Conservation (phyloP, 2,113 vertebrate genomes). For the Oreochromis spilurus region DNA sequence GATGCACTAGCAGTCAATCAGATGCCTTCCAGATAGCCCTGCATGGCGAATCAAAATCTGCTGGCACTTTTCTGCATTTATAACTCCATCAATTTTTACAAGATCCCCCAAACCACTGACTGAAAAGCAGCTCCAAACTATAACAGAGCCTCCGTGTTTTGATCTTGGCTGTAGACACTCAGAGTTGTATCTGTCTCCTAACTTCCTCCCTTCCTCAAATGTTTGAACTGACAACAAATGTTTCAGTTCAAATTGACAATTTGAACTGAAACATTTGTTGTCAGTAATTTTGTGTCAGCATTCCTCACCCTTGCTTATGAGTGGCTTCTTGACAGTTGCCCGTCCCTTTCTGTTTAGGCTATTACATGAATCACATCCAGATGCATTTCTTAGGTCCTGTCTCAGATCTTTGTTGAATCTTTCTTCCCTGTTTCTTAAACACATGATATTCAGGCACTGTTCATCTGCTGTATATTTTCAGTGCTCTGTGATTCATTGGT, state of each 20-base stretch:
- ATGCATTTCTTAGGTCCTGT: background rate
- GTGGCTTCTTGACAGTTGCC: background rate
- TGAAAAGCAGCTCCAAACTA: background rate
- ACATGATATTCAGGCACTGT: accelerated
- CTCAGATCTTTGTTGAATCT: background rate
- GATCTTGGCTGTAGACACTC: background rate
- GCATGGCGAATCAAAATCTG: accelerated
- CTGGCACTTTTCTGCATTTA: background rate
- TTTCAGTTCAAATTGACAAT: background rate
- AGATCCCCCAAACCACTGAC: background rate
- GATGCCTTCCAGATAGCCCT: background rate
- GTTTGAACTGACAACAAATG: too few relatives aligned
- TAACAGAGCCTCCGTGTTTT: background rate
- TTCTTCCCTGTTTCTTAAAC: background rate
- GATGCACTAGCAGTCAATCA: background rate
- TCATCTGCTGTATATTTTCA: background rate
- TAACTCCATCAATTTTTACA: background rate
- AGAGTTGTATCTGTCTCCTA: background rate
- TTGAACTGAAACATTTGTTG: background rate
- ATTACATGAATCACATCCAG: background rate
- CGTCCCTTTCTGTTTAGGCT: background rate
- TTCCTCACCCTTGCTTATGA: background rate
- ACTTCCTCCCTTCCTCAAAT: background rate
- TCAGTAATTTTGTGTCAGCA: background rate
- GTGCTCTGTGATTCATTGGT: background rate